These are phyloP conservation scores for Octodon degus DNA, from an alignment of 2,113 vertebrate species.

Conservation along the genomic window DNA sequence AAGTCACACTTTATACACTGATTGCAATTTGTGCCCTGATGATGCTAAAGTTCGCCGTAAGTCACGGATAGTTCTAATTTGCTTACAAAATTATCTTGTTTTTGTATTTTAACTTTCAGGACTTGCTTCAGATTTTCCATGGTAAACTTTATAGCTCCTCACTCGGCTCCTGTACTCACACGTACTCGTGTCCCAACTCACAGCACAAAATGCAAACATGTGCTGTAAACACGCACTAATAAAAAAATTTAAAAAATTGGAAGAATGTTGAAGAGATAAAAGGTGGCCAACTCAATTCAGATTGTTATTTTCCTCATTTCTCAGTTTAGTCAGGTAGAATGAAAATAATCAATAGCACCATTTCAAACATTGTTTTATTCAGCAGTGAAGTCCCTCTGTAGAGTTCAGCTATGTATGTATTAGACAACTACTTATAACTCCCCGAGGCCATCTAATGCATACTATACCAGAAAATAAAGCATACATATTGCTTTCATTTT, in stretches of 20 bases:
- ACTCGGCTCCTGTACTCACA: neutral
- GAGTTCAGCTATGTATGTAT: neutral
- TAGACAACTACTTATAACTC: neutral
- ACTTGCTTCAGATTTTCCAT: neutral
- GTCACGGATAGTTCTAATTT: constrained; percentile 3
- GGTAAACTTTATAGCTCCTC: neutral
- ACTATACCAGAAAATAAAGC: neutral
- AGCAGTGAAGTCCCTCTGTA: constrained; percentile 8
- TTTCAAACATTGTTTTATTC: constrained; percentile 40
- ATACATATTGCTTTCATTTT: constrained; percentile 19
- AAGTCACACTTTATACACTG: neutral
- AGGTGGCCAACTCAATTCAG: neutral
- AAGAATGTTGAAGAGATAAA: neutral
- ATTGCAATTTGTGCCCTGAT: neutral
- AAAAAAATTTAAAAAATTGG: neutral
- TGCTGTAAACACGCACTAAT: neutral
- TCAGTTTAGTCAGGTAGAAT: constrained; percentile 4
- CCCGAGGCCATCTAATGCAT: neutral
- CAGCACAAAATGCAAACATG: neutral
- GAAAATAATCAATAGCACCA: constrained; percentile 26
- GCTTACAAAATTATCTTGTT: neutral
- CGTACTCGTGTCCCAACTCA: neutral
- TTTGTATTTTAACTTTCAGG: constrained; percentile 2
- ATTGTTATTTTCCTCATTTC: neutral
- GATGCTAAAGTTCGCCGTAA: neutral